Evolutionary conservation across 2,888 invertebrate genomes (phyloP).

Genomic region (Nomada flava): DNA sequence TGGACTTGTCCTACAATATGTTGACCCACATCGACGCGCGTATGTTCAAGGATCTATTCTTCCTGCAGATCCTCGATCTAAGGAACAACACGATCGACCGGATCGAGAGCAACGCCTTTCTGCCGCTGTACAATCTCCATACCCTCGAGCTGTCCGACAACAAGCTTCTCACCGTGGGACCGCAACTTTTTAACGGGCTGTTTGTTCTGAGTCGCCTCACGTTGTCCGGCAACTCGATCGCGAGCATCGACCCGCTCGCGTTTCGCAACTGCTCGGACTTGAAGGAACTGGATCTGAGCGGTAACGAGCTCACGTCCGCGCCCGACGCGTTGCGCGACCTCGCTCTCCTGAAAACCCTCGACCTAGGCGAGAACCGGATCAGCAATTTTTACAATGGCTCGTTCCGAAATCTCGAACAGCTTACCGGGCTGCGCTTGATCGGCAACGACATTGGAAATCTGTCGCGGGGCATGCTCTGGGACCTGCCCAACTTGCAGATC

Average conservation of each 20-base stretch:
- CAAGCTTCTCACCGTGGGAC: constrained; percentile 91
- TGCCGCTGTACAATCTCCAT: constrained; percentile 94
- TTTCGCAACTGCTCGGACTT: constrained; percentile 95
- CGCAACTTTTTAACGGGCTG: constrained; percentile 92
- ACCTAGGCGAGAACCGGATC: constrained; percentile 96
- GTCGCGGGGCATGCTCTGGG: constrained; percentile 94
- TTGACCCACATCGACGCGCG: constrained; percentile 92
- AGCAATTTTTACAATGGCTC: constrained; percentile 93
- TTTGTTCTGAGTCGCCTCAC: constrained; percentile 94
- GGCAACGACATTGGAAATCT: constrained; percentile 95
- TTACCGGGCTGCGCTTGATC: constrained; percentile 94
- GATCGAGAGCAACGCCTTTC: constrained; percentile 94
- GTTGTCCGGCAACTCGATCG: constrained; percentile 93
- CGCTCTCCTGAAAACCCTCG: constrained; percentile 93
- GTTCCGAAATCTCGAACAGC: constrained; percentile 93
- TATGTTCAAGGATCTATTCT: constrained; percentile 94
- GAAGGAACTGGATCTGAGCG: constrained; percentile 95
- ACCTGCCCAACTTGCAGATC: constrained; percentile 92
- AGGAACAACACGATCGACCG: constrained; percentile 95
- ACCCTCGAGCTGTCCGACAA: constrained; percentile 96
- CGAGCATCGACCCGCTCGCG: constrained; percentile 91
- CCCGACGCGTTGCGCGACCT: constrained; percentile 93
- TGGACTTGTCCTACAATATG: constrained; percentile 94
- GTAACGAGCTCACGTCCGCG: constrained; percentile 92
- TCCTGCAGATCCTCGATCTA: constrained; percentile 93